Conservation (phyloP, 2,797 vertebrate genomes). For the Fratercula arctica region DNA sequence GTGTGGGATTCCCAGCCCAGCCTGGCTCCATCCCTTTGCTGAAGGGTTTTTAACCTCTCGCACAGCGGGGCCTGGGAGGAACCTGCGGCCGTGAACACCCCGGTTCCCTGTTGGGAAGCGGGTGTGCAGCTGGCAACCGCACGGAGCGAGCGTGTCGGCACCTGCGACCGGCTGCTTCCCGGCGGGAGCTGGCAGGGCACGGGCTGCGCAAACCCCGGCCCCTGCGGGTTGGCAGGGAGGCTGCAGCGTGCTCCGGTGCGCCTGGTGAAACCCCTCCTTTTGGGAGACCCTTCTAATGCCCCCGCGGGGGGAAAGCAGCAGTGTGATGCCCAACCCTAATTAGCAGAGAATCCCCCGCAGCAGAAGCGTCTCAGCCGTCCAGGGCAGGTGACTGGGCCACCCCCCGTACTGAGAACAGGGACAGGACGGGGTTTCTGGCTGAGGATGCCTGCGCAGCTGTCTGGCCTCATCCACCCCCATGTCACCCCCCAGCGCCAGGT, state of each 20-base stretch:
- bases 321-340: background rate
- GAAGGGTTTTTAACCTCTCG: background rate
- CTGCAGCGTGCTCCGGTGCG: background rate
- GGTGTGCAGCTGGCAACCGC: background rate
- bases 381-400: background rate
- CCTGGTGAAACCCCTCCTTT: background rate
- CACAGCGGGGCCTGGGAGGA: background rate
- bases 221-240: fast-evolving
- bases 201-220: background rate
- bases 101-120: background rate
- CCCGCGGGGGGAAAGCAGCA: fast-evolving
- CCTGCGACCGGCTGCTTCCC: background rate
- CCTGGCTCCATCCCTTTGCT: background rate
- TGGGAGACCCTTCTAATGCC: background rate
- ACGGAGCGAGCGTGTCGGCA: fast-evolving
- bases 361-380: fast-evolving
- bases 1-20: fast-evolving
- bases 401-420: fast-evolving
- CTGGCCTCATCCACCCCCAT: background rate
- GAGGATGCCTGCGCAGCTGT: background rate
- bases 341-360: background rate
- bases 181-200: background rate
- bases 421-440: background rate
- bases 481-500: background rate
- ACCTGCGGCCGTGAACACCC: background rate